These are phyloP conservation scores for Sigmodon hispidus DNA, from an alignment of 2,113 vertebrate genomes.

Conservation along the genomic window DNA sequence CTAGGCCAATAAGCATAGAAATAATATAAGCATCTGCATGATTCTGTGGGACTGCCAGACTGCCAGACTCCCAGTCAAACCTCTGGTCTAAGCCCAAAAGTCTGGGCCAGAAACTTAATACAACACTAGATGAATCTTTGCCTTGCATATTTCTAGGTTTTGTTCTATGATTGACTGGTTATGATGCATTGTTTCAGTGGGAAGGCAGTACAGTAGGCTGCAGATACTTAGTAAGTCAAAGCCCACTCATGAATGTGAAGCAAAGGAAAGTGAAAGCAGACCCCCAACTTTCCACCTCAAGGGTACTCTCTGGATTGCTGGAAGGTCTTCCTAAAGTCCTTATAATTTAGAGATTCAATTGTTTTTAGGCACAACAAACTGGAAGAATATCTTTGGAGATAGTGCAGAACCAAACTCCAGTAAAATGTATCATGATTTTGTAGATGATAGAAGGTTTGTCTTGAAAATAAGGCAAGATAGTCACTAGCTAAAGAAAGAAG, in stretches of 20 bases:
- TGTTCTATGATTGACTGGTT: not conserved
- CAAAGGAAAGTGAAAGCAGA: not conserved
- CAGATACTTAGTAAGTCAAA: not conserved
- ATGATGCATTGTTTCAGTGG: not conserved
- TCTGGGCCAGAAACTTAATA: too few species aligned
- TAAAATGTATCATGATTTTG: not conserved
- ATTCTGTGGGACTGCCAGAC: too few species aligned
- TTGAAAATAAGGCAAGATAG: not conserved
- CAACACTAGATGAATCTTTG: too few species aligned
- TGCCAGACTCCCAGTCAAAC: too few species aligned
- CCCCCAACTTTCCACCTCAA: too few species aligned
- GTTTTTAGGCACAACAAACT: not conserved
- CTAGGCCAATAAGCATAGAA: too few species aligned
- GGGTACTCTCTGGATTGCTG: accelerated
- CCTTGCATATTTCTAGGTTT: not conserved
- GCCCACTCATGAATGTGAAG: not conserved
- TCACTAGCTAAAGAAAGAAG: not conserved
- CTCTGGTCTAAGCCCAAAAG: too few species aligned
- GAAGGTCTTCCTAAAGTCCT: not conserved
- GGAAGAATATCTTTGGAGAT: not conserved
- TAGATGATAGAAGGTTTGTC: not conserved
- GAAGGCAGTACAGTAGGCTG: not conserved
- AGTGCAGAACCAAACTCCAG: not conserved
- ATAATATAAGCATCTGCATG: too few species aligned
- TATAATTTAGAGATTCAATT: too few species aligned